Percentiles rank a stretch among this genome's conserved stretches.
phyloP scores from a whole-genome alignment of 2,797 vertebrate species.

The Pitangus sulphuratus region DNA sequence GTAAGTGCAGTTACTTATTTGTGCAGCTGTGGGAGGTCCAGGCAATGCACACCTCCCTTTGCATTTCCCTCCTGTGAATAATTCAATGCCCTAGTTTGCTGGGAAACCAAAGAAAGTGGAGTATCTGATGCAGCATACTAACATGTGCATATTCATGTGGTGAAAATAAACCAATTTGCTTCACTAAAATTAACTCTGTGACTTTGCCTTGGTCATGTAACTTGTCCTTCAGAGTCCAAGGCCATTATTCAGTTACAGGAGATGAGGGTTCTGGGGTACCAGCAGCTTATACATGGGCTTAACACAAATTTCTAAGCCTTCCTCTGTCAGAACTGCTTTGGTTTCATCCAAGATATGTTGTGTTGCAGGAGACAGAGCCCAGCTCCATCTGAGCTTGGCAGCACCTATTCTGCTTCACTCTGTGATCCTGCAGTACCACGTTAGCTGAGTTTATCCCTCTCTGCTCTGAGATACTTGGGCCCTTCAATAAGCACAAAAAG shows the following conservation, averaged over 20 bases:
- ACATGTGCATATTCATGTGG: accelerated
- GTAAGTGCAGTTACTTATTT: background rate
- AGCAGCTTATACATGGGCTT: background rate
- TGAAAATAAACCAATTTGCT: background rate
- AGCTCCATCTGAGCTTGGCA: background rate
- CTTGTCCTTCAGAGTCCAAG: background rate
- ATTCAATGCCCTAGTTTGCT: background rate
- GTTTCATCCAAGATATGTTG: accelerated
- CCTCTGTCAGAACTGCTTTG: background rate
- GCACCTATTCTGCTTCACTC: background rate
- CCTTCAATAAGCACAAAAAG: background rate
- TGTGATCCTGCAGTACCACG: background rate
- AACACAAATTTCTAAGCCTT: background rate
- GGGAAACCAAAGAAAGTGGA: background rate
- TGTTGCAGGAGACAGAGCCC: background rate
- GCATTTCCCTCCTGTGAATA: background rate
- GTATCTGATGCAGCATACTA: background rate
- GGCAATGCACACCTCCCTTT: accelerated
- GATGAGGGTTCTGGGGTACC: background rate
- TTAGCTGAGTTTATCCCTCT: background rate
- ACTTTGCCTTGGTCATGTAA: background rate
- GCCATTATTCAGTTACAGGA: background rate
- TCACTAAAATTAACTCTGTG: background rate
- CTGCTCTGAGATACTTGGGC: background rate
- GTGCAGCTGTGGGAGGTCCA: background rate